A percentile compares a stretch with the other conserved stretches of the same genome.
Evolutionary conservation across 2,113 vertebrate genomes (phyloP).

Genomic region (Microcebus murinus): DNA sequence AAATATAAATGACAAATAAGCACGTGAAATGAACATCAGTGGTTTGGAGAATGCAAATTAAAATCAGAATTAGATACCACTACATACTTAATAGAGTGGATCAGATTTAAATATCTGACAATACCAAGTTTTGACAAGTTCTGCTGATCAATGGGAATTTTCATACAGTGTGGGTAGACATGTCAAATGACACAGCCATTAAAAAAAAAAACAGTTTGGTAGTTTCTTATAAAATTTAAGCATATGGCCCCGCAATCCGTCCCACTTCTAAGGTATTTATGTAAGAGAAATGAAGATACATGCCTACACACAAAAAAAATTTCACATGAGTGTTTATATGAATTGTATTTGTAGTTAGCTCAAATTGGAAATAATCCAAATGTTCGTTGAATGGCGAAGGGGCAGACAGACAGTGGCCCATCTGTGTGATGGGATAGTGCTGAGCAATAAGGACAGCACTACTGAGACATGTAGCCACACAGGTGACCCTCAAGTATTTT

Average conservation of each 20-base stretch:
- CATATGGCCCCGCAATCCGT: neutral
- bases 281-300: constrained; percentile 14
- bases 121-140: neutral
- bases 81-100: neutral
- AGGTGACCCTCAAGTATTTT: neutral
- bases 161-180: neutral
- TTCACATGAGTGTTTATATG: neutral
- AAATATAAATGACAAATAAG: neutral
- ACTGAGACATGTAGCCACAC: neutral
- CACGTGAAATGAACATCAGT: neutral
- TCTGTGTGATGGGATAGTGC: neutral
- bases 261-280: neutral
- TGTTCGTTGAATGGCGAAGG: neutral
- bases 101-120: neutral
- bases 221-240: constrained; percentile 17
- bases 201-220: neutral
- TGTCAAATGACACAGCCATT: neutral
- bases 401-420: neutral
- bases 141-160: neutral
- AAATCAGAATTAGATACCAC: neutral
- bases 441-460: neutral
- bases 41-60: neutral
- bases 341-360: neutral
- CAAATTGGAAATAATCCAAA: neutral
- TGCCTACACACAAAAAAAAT: neutral